A percentile compares a stretch with the other conserved stretches of the same genome.
These are phyloP conservation scores for Cettia cetti DNA, from an alignment of 2,113 vertebrate species.

Conservation along the genomic window DNA sequence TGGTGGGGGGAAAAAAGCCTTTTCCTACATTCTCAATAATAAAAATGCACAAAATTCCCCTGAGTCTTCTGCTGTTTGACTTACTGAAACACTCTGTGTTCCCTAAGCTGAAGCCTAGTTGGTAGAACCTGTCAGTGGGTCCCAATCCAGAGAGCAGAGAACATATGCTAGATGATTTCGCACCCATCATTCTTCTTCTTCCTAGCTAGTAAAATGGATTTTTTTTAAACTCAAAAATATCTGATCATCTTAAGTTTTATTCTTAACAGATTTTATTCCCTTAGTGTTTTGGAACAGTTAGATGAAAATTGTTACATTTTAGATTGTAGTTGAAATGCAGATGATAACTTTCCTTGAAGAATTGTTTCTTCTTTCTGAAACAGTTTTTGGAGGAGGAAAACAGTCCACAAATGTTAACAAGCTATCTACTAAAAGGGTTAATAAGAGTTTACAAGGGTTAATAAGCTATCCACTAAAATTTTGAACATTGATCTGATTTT, in stretches of 20 bases:
- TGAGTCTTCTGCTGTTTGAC: background rate
- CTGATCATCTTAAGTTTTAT: background rate
- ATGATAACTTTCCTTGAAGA: background rate
- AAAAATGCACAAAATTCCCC: background rate
- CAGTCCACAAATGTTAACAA: too few relatives aligned
- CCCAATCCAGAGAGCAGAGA: background rate
- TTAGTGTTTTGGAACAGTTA: background rate
- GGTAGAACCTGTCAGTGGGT: background rate
- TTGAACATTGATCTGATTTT: background rate
- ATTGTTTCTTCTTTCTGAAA: too few relatives aligned
- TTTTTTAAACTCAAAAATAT: background rate
- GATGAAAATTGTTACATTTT: background rate
- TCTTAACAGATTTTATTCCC: background rate
- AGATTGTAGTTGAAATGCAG: background rate
- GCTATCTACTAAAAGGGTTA: too few relatives aligned
- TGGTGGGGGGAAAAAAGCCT: fast-evolving
- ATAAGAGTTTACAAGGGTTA: too few relatives aligned
- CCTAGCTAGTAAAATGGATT: background rate
- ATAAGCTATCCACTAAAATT: background rate
- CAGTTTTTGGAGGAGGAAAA: too few relatives aligned
- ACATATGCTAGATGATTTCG: background rate
- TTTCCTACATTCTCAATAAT: background rate
- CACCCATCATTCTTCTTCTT: background rate
- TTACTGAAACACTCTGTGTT: background rate
- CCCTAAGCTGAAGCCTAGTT: background rate